Evolutionary conservation across 1,140 invertebrate species (phyloP).

Genomic region (Calycopis cecrops): DNA sequence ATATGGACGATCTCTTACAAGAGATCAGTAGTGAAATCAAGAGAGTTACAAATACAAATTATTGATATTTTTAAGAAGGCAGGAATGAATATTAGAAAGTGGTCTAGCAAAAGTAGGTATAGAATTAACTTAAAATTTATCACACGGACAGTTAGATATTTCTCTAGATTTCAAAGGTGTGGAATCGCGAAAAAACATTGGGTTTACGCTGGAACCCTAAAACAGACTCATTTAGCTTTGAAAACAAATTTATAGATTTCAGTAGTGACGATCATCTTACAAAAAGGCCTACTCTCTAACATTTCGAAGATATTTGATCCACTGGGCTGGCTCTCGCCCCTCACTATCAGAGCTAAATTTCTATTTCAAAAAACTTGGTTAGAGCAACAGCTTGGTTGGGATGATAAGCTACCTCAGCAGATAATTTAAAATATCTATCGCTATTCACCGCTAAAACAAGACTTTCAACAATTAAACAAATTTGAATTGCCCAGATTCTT

Average conservation of each 20-base stretch:
- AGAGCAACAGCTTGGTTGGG: constrained; percentile 11
- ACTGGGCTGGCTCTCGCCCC: too few relatives aligned
- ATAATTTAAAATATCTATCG: too few relatives aligned
- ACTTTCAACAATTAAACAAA: neutral
- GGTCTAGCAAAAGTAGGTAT: constrained; percentile 11
- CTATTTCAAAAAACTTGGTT: constrained; percentile 23
- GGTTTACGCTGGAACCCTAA: constrained; percentile 9
- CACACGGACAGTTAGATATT: too few relatives aligned
- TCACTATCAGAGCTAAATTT: constrained; percentile 21
- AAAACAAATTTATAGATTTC: constrained; percentile 19
- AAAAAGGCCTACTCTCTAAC: constrained; percentile 14
- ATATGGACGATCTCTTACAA: neutral
- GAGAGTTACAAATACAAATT: constrained; percentile 1
- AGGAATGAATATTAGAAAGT: constrained; percentile 14
- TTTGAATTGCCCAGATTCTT: too few relatives aligned
- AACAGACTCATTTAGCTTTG: constrained; percentile 15
- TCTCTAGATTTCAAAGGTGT: constrained; percentile 10
- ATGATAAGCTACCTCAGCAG: constrained; percentile 11
- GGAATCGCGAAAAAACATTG: constrained; percentile 12
- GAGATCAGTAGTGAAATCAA: neutral
- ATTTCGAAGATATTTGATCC: too few relatives aligned
- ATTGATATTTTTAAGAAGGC: constrained; percentile 8
- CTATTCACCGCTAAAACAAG: constrained; percentile 4
- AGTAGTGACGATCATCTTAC: neutral
- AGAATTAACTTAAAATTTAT: too few relatives aligned